Base-by-base conservation (phyloP, 2,797 vertebrate genomes). In the Phrynocephalus forsythii region DNA sequence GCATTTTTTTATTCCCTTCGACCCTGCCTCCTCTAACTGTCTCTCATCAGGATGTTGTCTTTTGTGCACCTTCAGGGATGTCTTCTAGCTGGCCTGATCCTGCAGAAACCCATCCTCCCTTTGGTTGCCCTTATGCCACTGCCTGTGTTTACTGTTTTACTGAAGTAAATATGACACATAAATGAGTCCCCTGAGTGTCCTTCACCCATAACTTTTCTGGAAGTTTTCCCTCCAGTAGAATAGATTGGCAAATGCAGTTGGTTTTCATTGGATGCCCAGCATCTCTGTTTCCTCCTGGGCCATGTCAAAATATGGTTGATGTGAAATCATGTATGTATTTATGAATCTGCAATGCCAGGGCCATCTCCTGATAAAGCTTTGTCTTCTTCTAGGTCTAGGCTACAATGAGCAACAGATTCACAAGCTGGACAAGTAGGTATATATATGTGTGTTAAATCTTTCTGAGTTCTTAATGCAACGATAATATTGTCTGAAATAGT, bases 341-440 rank as follows among this genome's bases (percentile, higher is more conserved):
- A 0, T 0, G 69, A n/a, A 13, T 15, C n/a, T n/a, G 7, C 15
- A 33, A 1, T 0, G 3, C 18, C 63, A 44, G 26, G 18, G 5
- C 44, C 13, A 18, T 50, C 26, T 69, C 33, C 50, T 10, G 11
- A 48, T 38, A 60, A 60, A 18, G 0, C 30, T 0, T 33, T 86
- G 83, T 79, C 89, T 92, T 86, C 87, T 85, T 84, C 85, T 94
- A 99, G 98, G 98, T 90, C 95, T 99, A 90, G 9, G 92, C 73
- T 99, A 99, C 95, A 99, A 99, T 0, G 98, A 99, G 56, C 98
- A 99, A 6, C 99, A 99, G 91, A 99, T 99, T 80, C 99, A 99
- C 96, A 99, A 99, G 90, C 98, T 98, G 97, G 98, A 99, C 89
- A 99, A 99, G 98, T 99, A 94, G 98, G 98, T 96, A 11, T 13